Conservation (phyloP, 2,113 vertebrate species). For the Origma solitaria region DNA sequence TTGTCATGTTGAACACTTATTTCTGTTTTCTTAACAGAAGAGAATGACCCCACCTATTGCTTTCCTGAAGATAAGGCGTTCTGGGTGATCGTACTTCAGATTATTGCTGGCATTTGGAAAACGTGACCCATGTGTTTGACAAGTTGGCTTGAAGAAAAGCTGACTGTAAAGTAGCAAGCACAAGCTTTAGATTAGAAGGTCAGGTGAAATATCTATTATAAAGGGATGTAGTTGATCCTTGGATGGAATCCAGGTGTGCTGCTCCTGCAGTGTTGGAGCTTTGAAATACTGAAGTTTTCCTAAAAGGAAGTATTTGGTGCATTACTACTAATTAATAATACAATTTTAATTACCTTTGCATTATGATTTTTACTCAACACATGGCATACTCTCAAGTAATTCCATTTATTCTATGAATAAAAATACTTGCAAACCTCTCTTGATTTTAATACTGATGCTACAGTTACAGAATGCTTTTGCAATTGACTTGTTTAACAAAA, state of each 20-base stretch:
- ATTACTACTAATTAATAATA: not conserved
- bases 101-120: slow-evolving; percentile 43
- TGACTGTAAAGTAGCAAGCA: slow-evolving; percentile 13
- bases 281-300: not conserved
- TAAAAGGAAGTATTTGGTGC: not conserved
- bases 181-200: slow-evolving; percentile 53
- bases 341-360: not conserved
- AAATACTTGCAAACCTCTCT: not conserved
- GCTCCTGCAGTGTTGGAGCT: not conserved
- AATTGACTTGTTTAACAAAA: not conserved
- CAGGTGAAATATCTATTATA: slow-evolving; percentile 16
- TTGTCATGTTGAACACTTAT: slow-evolving; percentile 20
- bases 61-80: slow-evolving; percentile 27
- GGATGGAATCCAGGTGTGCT: not conserved
- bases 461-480: not conserved
- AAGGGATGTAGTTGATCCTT: not conserved
- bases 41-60: slow-evolving; percentile 37
- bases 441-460: not conserved
- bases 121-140: slow-evolving; percentile 38
- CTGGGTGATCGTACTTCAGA: slow-evolving; percentile 2
- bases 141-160: slow-evolving; percentile 27
- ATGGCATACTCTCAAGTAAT: not conserved
- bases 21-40: slow-evolving; percentile 36
- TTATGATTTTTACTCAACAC: not conserved
- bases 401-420: not conserved